These are phyloP conservation scores for Melopsittacus undulatus DNA, from an alignment of 2,797 vertebrate genomes.

Conservation along the genomic window DNA sequence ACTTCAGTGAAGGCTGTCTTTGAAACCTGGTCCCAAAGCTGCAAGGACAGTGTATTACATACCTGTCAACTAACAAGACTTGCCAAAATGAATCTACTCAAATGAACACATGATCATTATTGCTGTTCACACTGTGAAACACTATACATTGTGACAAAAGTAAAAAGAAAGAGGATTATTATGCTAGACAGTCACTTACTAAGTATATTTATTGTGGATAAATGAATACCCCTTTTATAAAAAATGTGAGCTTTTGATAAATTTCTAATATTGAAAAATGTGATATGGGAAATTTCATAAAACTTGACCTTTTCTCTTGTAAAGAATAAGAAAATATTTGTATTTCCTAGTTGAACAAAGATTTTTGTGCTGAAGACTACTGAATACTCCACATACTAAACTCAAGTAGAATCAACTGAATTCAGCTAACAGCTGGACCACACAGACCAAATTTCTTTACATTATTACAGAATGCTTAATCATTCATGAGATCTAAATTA, in stretches of 20 bases:
- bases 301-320: not conserved
- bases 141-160: conserved; percentile 64
- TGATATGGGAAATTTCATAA: conserved; percentile 41
- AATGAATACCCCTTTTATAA: conserved; percentile 52
- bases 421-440: not conserved
- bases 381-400: conserved; percentile 22
- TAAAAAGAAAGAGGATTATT: conserved; percentile 60
- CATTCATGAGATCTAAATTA: conserved; percentile 9
- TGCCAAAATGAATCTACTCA: conserved; percentile 73
- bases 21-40: conserved; percentile 69
- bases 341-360: conserved; percentile 9
- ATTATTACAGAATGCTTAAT: not conserved
- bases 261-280: conserved; percentile 57
- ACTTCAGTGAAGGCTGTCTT: conserved; percentile 56
- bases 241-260: conserved; percentile 51
- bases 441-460: not conserved
- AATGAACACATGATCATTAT: conserved; percentile 54
- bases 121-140: conserved; percentile 60
- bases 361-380: not conserved
- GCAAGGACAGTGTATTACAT: conserved; percentile 57
- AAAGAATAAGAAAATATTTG: conserved; percentile 49
- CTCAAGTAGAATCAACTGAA: conserved; percentile 3
- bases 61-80: conserved; percentile 66
- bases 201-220: conserved; percentile 68
- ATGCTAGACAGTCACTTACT: conserved; percentile 64